Evolutionary conservation across 2,888 invertebrate genomes (phyloP), one percentile per base, ranked within the genome.

Genomic region (Acronicta psi): DNA sequence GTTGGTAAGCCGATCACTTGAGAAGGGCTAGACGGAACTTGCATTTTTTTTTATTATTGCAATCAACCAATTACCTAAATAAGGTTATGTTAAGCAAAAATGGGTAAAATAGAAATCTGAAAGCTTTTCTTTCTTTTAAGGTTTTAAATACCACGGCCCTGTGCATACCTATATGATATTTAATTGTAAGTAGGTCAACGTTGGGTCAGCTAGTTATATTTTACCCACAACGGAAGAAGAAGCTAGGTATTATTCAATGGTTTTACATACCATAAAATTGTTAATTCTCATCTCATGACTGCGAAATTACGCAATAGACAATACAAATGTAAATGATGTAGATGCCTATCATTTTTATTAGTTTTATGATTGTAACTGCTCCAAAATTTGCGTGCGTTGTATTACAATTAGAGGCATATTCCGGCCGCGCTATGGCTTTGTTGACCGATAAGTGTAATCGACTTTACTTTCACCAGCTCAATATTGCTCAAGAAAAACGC

Each of bases 381-480:
- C 16, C 36, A 29, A 41, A 53, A 56, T 73, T 37, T 60, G 58
- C 65, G 61, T 66, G 60, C 41, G 31, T 36, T 58, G 37, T 42
- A 43, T 23, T 51, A 68, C 46, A 69, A 64, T 59, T 64, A 64
- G 42, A 69, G 55, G 47, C 58, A 54, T 59, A 57, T 55, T 51
- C 45, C 40, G 34, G 31, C 40, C 34, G 16, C n/a, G 23, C 56
- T 63, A 66, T 65, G 61, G 75, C 47, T 67, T 59, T 69, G 57
- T 54, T 44, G 56, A 52, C 45, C 74, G 61, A 60, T 69, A 78
- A 67, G 57, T 67, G 59, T 59, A 76, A 73, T 66, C 62, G 64
- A 63, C 60, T 50, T 60, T 49, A 80, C 80, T 80, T 80, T 80
- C 80, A 80, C 80, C 42, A 18, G 45, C 50, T 57, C 43, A 18